phyloP scores from a whole-genome alignment of 2,113 vertebrate genomes.

The Neodontobutis hainanensis region DNA sequence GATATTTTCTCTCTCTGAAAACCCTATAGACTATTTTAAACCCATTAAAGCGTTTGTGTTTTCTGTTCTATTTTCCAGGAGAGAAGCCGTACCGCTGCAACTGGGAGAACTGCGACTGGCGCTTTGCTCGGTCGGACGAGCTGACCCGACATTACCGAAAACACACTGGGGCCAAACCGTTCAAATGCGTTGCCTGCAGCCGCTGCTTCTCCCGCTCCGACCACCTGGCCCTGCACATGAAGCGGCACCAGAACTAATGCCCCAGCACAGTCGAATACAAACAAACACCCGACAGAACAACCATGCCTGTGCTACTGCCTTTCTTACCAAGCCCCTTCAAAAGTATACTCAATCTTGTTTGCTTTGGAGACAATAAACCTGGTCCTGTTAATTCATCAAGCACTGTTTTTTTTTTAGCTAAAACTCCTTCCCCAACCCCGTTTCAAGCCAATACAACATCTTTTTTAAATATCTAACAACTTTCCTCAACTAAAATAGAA shows the following conservation, averaged over 20 bases:
- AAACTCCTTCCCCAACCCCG: no score
- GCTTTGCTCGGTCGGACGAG: constrained; percentile 88
- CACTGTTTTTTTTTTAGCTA: no score
- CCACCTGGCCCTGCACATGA: constrained; percentile 91
- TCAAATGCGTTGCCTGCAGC: constrained; percentile 86
- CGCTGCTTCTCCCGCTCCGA: constrained; percentile 91
- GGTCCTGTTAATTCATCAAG: no score
- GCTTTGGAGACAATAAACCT: no score
- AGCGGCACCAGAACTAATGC: constrained; percentile 86
- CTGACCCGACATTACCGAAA: constrained; percentile 88
- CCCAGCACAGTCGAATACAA: not conserved
- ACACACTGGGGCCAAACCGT: constrained; percentile 89
- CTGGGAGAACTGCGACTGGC: constrained; percentile 89
- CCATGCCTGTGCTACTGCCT: no score
- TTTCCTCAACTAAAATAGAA: no score
- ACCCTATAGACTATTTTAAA: not conserved
- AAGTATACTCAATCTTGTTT: no score
- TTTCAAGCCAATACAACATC: no score
- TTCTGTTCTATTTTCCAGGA: constrained; percentile 44
- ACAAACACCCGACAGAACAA: not conserved
- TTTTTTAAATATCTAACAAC: no score
- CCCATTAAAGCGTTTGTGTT: not conserved
- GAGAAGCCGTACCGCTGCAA: constrained; percentile 79
- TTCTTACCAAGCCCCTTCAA: no score
- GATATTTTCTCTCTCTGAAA: no score